Percentiles rank a stretch among this genome's conserved stretches.
Evolutionary conservation across 1,140 invertebrate species (phyloP).

Genomic region (Phthorimaea operculella): DNA sequence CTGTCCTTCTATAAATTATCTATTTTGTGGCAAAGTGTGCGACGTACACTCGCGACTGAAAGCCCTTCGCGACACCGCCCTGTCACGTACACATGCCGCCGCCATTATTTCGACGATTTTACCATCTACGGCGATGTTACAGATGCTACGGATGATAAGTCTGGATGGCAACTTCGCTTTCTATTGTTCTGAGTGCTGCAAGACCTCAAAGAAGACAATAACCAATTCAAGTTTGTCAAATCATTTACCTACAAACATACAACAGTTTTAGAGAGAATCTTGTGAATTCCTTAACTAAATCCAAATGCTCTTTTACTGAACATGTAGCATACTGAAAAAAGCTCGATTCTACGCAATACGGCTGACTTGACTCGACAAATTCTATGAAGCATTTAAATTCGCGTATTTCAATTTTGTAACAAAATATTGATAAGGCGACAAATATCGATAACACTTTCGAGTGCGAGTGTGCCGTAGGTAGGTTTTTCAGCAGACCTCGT

Average conservation of each 20-base stretch:
- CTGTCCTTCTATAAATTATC: too few relatives aligned
- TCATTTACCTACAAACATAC: too few relatives aligned
- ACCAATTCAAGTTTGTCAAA: too few relatives aligned
- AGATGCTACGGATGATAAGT: neutral
- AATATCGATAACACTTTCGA: slow-evolving; percentile 19
- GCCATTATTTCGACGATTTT: neutral
- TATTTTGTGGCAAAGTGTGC: slow-evolving; percentile 18
- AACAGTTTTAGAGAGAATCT: too few relatives aligned
- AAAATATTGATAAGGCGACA: neutral
- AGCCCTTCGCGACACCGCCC: slow-evolving; percentile 28
- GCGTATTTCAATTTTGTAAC: too few relatives aligned
- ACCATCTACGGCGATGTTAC: neutral
- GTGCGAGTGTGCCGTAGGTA: slow-evolving; percentile 29
- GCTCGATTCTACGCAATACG: too few relatives aligned
- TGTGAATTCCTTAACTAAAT: too few relatives aligned
- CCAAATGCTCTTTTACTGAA: too few relatives aligned
- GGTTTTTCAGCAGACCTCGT: slow-evolving; percentile 48
- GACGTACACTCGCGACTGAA: slow-evolving; percentile 43
- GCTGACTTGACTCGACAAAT: too few relatives aligned
- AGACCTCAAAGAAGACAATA: too few relatives aligned
- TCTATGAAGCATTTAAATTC: too few relatives aligned
- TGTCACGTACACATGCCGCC: slow-evolving; percentile 43
- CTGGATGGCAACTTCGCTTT: neutral
- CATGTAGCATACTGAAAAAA: too few relatives aligned
- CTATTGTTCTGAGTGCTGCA: neutral